Percentiles rank a stretch among this genome's conserved stretches.
These are phyloP conservation scores for Hylia prasina DNA, from an alignment of 2,113 vertebrate species.

Conservation along the genomic window DNA sequence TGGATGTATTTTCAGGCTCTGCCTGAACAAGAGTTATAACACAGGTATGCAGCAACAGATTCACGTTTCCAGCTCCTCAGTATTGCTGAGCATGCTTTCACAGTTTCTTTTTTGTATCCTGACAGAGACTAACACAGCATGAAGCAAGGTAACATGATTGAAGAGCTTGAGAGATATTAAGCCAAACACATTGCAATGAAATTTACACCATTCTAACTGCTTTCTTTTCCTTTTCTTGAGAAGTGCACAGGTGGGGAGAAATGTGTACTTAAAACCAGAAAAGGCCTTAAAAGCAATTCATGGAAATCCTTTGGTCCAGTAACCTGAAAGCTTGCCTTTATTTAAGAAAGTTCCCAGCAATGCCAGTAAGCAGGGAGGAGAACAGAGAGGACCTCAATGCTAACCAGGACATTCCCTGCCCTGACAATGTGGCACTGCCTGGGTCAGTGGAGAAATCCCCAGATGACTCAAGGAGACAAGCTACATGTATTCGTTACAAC, in stretches of 20 bases:
- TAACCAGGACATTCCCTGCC: not conserved
- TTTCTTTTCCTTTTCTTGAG: not conserved
- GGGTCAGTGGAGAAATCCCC: not conserved
- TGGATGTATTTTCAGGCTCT: not conserved
- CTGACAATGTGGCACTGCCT: not conserved
- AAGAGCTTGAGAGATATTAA: not conserved
- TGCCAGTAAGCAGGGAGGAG: not conserved
- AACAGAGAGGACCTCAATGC: rapidly evolving
- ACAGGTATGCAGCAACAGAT: not conserved
- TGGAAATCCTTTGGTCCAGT: not conserved
- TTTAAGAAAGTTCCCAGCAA: not conserved
- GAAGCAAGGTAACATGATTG: not conserved
- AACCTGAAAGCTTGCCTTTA: not conserved
- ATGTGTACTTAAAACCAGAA: not conserved
- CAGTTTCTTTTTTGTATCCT: not conserved
- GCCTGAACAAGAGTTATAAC: not conserved
- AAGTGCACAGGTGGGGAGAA: not conserved
- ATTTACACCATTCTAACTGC: not conserved
- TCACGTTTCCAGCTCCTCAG: not conserved
- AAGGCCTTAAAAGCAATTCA: not conserved
- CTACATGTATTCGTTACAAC: not conserved
- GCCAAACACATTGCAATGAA: not conserved
- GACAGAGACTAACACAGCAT: not conserved
- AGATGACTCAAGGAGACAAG: not conserved
- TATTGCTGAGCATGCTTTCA: not conserved